phyloP scores from a whole-genome alignment of 2,113 vertebrate species.

The Sitta europaea region DNA sequence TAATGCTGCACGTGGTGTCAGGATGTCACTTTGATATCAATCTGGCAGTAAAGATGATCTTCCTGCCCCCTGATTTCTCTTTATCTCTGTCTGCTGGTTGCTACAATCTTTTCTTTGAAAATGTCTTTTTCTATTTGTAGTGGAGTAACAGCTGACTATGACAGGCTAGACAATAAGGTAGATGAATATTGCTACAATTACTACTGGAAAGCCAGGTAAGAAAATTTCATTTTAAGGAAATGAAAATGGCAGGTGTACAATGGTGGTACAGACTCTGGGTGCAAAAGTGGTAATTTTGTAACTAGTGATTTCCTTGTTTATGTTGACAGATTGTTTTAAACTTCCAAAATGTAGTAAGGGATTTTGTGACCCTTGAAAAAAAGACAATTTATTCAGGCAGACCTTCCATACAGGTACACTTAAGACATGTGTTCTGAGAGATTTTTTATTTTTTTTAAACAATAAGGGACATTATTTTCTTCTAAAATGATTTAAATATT shows the following conservation, averaged over 20 bases:
- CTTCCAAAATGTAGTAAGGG: neutral
- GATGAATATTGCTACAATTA: neutral
- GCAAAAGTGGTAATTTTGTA: neutral
- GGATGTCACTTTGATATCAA: neutral
- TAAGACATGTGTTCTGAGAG: fast-evolving
- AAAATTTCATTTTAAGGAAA: neutral
- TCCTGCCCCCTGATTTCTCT: neutral
- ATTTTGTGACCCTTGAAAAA: neutral
- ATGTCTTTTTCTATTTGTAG: neutral
- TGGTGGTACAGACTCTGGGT: neutral
- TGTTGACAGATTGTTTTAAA: neutral
- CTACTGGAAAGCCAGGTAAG: neutral
- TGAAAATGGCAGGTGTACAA: neutral
- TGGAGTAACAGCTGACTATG: neutral
- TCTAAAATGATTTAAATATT: neutral
- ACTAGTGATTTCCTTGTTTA: neutral
- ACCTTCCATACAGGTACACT: neutral
- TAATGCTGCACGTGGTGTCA: neutral
- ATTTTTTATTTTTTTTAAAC: neutral
- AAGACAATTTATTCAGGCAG: neutral
- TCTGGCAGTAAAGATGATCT: neutral
- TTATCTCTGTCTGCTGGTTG: neutral
- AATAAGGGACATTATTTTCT: neutral
- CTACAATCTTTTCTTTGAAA: neutral
- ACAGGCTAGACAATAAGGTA: neutral